Conservation (phyloP, 2,797 vertebrate species). For the Toxotes lorentzi region DNA sequence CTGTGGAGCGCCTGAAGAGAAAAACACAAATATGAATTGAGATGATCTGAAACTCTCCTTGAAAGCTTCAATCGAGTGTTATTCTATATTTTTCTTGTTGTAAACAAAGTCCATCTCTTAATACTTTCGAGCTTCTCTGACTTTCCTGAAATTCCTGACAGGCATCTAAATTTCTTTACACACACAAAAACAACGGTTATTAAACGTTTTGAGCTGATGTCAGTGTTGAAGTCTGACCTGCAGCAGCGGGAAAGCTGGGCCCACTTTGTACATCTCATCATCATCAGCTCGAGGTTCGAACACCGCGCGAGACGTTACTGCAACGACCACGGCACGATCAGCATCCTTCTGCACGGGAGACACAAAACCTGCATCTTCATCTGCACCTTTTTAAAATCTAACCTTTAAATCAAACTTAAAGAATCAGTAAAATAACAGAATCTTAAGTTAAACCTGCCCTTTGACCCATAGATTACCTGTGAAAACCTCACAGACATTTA, state of each 20-base stretch:
- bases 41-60: neutral
- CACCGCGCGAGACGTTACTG: constrained; percentile 81
- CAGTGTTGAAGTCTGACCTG: constrained; percentile 67
- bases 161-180: neutral
- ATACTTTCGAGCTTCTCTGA: neutral
- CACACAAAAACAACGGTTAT: neutral
- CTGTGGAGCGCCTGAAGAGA: constrained; percentile 80
- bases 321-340: constrained; percentile 80
- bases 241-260: constrained; percentile 84
- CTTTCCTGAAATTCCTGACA: too few species aligned
- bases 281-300: constrained; percentile 75
- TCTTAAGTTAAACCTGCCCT: too few species aligned
- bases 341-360: constrained; percentile 80
- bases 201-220: neutral
- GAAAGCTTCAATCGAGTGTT: neutral
- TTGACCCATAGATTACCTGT: too few species aligned
- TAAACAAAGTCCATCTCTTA: neutral
- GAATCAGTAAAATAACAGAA: too few species aligned
- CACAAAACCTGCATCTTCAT: constrained; percentile 4
- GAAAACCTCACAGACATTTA: too few species aligned
- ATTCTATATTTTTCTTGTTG: neutral
- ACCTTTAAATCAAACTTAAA: too few species aligned
- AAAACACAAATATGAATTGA: neutral
- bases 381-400: neutral
- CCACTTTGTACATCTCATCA: constrained; percentile 63